Evolutionary conservation across 2,888 invertebrate genomes (phyloP).

Genomic region (Archaeoteleia sp.): DNA sequence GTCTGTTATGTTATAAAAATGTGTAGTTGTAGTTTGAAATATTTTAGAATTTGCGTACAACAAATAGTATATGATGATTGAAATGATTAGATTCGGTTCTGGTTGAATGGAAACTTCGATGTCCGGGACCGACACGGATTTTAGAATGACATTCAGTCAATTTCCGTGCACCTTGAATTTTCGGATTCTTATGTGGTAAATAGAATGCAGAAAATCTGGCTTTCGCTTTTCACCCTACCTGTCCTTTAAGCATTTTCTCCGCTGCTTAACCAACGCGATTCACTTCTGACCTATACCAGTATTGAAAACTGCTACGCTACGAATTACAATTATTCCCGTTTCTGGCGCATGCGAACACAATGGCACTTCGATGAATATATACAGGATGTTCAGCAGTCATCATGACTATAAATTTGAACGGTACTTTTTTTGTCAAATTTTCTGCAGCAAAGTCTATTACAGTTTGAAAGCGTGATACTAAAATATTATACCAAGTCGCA

Average conservation of each 20-base stretch:
- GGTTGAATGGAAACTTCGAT: conserved; percentile 61
- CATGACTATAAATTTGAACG: too few relatives aligned
- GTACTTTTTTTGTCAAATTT: too few relatives aligned
- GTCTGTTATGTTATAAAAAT: too few relatives aligned
- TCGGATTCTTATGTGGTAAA: conserved; percentile 67
- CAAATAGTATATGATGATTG: conserved; percentile 59
- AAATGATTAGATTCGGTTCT: conserved; percentile 69
- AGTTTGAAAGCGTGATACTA: too few relatives aligned
- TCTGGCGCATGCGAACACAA: too few relatives aligned
- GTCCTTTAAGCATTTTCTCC: conserved; percentile 51
- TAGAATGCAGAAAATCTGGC: conserved; percentile 49
- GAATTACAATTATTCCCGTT: too few relatives aligned
- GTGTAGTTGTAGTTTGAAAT: too few relatives aligned
- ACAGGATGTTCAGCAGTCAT: too few relatives aligned
- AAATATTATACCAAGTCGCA: too few relatives aligned
- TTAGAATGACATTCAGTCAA: conserved; percentile 69
- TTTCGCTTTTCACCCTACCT: conserved; percentile 31
- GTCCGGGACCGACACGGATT: conserved; percentile 71
- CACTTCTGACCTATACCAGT: conserved; percentile 67
- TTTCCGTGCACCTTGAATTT: conserved; percentile 71
- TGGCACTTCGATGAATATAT: too few relatives aligned
- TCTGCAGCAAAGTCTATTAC: too few relatives aligned
- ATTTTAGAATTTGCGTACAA: conserved; percentile 10
- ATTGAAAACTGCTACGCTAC: conserved; percentile 64
- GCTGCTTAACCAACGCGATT: conserved; percentile 68